Base-by-base conservation (phyloP, 1,140 invertebrate species). In the Phymastichus coffea region DNA sequence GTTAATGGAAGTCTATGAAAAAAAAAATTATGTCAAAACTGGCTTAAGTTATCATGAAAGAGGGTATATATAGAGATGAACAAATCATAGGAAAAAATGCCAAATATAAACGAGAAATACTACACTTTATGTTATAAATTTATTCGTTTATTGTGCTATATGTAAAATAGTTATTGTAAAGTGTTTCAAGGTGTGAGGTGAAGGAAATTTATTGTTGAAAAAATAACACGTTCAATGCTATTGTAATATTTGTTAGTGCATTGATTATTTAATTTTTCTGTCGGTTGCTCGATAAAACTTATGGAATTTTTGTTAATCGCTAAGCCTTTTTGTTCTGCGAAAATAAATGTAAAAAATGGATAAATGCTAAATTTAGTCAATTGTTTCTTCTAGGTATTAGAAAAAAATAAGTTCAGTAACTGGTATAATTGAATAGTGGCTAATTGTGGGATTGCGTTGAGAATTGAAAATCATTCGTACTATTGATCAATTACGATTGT, bases 401-500 rank as follows among this genome's bases (percentile, higher is more conserved):
- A 46, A 47, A 44, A 22, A n/a, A 22, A 55, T 20, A 19, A 30
- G 12, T 56, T 35, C 19, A 30, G 22, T 33, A 51, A 19, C 30
- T 6, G 35, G 38, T 61, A 63, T 65, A 41, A 65, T 62, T 61
- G 58, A 63, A 61, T 61, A 37, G 65, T 63, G 60, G 33, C 60
- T 52, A 61, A 65, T 63, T 55, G 57, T 57, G 47, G 59, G 68
- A 64, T 67, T 61, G 64, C 60, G 28, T 59, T 43, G 46, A 51
- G 46, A 51, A 70, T 68, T 64, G 49, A 65, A 67, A 68, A 71
- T 66, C 70, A 70, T 68, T 70, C 70, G 71, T 69, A 67, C 67
- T 68, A 67, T 66, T 61, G 61, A 71, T 70, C 53, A 63, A 67
- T 67, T 60, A 66, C 68, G 60, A 66, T 59, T 71, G 58, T 67